Evolutionary conservation across 1,140 invertebrate species (phyloP).

Genomic region (Drosophila kurseongensis): DNA sequence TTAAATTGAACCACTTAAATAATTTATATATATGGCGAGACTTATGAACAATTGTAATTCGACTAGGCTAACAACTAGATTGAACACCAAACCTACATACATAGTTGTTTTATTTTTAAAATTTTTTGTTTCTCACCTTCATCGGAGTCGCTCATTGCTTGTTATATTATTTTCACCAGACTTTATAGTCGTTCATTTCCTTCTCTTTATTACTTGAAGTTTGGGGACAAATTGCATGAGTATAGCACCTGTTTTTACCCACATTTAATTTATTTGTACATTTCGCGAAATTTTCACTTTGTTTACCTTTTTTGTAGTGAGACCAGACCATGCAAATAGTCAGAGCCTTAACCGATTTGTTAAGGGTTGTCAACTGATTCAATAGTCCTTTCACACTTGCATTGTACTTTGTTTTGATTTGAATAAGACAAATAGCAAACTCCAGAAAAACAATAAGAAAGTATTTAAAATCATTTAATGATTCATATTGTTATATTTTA

Average conservation of each 20-base stretch:
- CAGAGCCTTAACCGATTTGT: no score
- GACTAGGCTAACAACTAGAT: not conserved
- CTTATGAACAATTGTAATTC: no score
- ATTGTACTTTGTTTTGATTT: no score
- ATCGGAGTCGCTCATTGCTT: conserved; percentile 62
- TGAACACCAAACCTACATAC: not conserved
- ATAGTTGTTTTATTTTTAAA: not conserved
- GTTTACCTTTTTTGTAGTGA: conserved; percentile 59
- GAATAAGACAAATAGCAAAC: no score
- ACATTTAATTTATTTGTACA: conserved; percentile 6
- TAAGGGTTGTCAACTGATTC: no score
- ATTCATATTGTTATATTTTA: no score
- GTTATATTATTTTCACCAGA: not conserved
- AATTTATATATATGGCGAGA: not conserved
- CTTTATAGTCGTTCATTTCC: not conserved
- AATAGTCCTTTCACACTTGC: no score
- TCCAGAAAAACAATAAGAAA: no score
- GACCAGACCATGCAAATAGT: not conserved
- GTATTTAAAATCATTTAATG: no score
- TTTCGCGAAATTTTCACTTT: conserved; percentile 56
- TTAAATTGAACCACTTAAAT: conserved; percentile 4
- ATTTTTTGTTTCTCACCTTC: conserved; percentile 56
- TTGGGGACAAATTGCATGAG: not conserved
- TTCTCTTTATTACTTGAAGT: no score
- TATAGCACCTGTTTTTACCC: conserved; percentile 9